Conservation (phyloP, 2,797 vertebrate species). For the Pangasius mekongensis region DNA sequence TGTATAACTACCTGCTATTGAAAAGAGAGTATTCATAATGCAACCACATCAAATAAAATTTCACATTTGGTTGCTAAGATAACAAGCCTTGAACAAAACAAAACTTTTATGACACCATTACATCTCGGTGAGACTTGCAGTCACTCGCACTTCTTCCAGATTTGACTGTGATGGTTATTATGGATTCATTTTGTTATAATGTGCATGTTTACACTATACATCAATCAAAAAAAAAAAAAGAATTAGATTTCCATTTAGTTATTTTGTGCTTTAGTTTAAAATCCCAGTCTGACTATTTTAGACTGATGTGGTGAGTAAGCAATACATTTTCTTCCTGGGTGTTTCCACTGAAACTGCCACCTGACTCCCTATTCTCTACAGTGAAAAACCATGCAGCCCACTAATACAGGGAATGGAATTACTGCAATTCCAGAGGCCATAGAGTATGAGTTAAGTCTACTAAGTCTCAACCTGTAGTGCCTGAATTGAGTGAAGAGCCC, state of each 20-base stretch:
- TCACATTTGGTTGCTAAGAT: slow-evolving; percentile 28
- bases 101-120: background rate
- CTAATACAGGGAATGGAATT: background rate
- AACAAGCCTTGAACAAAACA: slow-evolving; percentile 12
- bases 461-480: background rate
- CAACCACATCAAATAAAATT: slow-evolving; percentile 13
- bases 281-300: background rate
- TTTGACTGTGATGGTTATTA: background rate
- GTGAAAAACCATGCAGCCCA: background rate
- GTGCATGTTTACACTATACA: background rate
- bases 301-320: background rate
- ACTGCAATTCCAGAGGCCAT: background rate
- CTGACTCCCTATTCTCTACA: background rate
- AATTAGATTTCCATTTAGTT: background rate
- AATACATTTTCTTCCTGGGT: background rate
- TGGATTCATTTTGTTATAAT: background rate
- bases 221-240: background rate
- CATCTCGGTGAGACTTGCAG: background rate
- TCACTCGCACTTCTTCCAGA: background rate
- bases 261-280: slow-evolving; percentile 8
- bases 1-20: slow-evolving; percentile 9
- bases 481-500: background rate
- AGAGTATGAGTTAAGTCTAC: background rate
- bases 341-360: background rate
- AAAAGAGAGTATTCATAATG: background rate